Percentiles rank a stretch among this genome's conserved stretches.
Conservation (phyloP, 2,797 vertebrate genomes). For the Graptemys geographica region DNA sequence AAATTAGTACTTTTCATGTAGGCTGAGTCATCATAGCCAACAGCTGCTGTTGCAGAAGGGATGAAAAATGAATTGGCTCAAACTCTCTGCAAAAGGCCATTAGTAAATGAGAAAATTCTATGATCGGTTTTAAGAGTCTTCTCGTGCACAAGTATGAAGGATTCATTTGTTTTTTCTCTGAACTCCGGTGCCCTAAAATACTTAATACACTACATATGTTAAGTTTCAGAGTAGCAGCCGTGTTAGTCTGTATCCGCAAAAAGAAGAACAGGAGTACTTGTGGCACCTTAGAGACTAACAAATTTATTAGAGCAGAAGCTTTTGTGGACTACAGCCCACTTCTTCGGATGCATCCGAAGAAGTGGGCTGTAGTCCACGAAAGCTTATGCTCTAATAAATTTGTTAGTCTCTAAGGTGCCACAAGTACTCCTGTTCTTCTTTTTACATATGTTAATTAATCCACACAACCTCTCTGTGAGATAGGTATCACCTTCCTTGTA, state of each 20-base stretch:
- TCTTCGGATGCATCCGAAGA: too few species aligned
- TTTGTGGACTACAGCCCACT: too few species aligned
- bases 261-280: too few species aligned
- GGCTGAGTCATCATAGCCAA: conserved; percentile 49
- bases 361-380: too few species aligned
- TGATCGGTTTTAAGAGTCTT: neutral
- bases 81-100: neutral
- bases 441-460: neutral
- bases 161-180: neutral
- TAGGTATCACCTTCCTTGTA: neutral
- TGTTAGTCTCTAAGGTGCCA: too few species aligned
- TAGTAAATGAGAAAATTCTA: neutral
- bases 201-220: neutral
- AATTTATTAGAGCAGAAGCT: too few species aligned
- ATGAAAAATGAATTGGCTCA: conserved; percentile 33
- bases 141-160: fast-evolving
- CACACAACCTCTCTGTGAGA: neutral
- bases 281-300: too few species aligned
- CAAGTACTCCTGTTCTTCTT: too few species aligned
- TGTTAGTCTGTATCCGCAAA: too few species aligned
- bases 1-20: conserved; percentile 33
- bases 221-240: too few species aligned
- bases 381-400: too few species aligned
- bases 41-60: conserved; percentile 55
- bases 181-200: neutral